Evolutionary conservation across 2,888 invertebrate species (phyloP), one percentile per base, ranked within the genome.

Genomic region (Conops quadrifasciatus): DNA sequence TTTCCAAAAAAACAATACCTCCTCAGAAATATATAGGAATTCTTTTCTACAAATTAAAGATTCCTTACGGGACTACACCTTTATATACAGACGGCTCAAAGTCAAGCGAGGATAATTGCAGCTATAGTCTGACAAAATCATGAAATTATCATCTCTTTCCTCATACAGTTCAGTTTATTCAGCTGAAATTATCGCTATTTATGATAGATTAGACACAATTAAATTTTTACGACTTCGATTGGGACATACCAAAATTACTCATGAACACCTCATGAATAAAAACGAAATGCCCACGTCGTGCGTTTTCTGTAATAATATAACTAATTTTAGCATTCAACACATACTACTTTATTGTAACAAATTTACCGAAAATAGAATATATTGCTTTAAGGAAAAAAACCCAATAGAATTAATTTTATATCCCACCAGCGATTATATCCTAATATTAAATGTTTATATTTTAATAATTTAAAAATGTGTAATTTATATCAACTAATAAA

Each of bases 81-180:
- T 59, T 47, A 58, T 67, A 13, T 59, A 28, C 59, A 3, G 67
- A 59, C 59, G 67, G 67, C 15, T 67, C 67, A 43, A 67, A 67
- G 45, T n/a, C 26, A 3, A n/a, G n/a, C n/a, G 28, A 49, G n/a
- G 7, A 16, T 19, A n/a, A 26, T 11, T 26, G 43, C 9, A 67
- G 59, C n/a, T 67, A n/a, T 19, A 67, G 67, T n/a, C 5, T 15
- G 43, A 45, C 16, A 13, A 13, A 59, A 11, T 60, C 7, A 28
- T 60, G 16, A 47, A 68, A 59, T 59, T 21, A n/a, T 47, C 60
- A 2, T 15, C 15, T 26, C 30, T 68, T 16, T 49, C 68, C 2
- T 2, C n/a, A 1, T 68, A 68, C 51, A 60, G 26, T 15, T 26
- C 68, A 16, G 30, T 49, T 1, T 68, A 28, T 21, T 60, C 60